phyloP scores from a whole-genome alignment of 2,888 invertebrate species.

The Choristoneura rosaceana region DNA sequence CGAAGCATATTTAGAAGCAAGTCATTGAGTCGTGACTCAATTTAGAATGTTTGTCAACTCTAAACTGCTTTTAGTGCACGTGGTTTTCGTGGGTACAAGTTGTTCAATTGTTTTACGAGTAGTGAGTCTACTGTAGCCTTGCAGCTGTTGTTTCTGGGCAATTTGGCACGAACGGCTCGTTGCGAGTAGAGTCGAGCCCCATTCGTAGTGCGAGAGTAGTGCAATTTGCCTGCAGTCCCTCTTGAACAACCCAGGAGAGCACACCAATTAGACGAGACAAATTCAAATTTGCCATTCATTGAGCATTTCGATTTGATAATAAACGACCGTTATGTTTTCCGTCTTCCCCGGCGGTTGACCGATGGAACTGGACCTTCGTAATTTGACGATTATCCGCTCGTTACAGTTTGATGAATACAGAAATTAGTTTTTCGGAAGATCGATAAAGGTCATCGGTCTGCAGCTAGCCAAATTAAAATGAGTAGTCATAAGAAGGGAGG shows the following conservation, averaged over 20 bases:
- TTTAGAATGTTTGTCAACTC: constrained; percentile 8
- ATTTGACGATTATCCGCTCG: constrained; percentile 11
- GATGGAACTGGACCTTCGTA: background rate
- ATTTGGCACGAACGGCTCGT: constrained; percentile 64
- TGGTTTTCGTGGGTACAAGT: background rate
- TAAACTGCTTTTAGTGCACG: background rate
- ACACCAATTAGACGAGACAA: constrained; percentile 77
- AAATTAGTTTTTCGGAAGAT: constrained; percentile 13
- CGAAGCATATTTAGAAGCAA: background rate
- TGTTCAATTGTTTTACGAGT: constrained; percentile 1
- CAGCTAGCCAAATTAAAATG: background rate
- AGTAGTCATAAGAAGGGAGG: no score
- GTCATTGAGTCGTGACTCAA: constrained; percentile 6
- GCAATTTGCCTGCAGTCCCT: constrained; percentile 74
- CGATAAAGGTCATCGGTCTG: background rate
- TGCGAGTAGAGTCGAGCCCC: constrained; percentile 55
- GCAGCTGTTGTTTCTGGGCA: constrained; percentile 52
- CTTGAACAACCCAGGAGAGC: constrained; percentile 62
- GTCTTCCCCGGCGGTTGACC: background rate
- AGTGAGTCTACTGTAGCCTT: constrained; percentile 26
- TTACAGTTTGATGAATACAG: constrained; percentile 12
- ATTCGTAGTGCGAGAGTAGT: constrained; percentile 62
- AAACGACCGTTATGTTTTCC: constrained; percentile 55
- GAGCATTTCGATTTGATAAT: constrained; percentile 60
- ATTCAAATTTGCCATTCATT: constrained; percentile 73